These are phyloP conservation scores for Hyppa rectilinea DNA, from an alignment of 2,888 invertebrate species.

Conservation along the genomic window DNA sequence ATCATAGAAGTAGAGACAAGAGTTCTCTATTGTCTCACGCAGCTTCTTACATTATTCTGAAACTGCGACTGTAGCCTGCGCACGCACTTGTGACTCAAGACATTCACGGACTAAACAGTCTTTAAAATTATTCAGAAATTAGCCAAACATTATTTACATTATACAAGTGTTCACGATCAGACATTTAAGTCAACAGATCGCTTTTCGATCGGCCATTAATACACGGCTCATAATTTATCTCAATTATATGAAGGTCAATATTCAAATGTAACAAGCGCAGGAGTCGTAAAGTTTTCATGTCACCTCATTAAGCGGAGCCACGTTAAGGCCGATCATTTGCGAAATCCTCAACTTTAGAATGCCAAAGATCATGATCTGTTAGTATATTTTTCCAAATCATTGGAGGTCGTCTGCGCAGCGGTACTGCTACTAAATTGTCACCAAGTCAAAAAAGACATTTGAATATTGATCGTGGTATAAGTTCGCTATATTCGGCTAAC, in stretches of 20 bases:
- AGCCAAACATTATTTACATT: slow-evolving; percentile 9
- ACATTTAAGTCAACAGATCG: slow-evolving; percentile 39
- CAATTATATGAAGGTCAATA: slow-evolving; percentile 64
- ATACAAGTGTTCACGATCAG: slow-evolving; percentile 17
- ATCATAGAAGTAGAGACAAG: neutral
- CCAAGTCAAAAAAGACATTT: slow-evolving; percentile 84
- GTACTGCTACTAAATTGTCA: slow-evolving; percentile 76
- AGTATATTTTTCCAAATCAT: slow-evolving; percentile 36
- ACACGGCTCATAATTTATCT: slow-evolving; percentile 56
- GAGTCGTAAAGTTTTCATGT: slow-evolving; percentile 52
- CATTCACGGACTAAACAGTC: neutral
- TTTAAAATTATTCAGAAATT: slow-evolving; percentile 11
- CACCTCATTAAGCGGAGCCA: slow-evolving; percentile 58
- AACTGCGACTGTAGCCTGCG: neutral
- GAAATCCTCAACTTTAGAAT: slow-evolving; percentile 65
- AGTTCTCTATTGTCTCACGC: neutral
- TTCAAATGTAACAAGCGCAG: slow-evolving; percentile 59
- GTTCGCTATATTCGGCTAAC: slow-evolving; percentile 84
- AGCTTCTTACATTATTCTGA: neutral
- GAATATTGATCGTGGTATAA: slow-evolving; percentile 81
- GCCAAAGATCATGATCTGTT: slow-evolving; percentile 61
- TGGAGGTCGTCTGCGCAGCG: slow-evolving; percentile 63
- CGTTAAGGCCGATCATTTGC: slow-evolving; percentile 73
- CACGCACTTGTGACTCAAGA: neutral
- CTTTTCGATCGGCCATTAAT: slow-evolving; percentile 26